Base-by-base conservation (phyloP, 2,797 vertebrate genomes). In the Sebastes hopkinsi region DNA sequence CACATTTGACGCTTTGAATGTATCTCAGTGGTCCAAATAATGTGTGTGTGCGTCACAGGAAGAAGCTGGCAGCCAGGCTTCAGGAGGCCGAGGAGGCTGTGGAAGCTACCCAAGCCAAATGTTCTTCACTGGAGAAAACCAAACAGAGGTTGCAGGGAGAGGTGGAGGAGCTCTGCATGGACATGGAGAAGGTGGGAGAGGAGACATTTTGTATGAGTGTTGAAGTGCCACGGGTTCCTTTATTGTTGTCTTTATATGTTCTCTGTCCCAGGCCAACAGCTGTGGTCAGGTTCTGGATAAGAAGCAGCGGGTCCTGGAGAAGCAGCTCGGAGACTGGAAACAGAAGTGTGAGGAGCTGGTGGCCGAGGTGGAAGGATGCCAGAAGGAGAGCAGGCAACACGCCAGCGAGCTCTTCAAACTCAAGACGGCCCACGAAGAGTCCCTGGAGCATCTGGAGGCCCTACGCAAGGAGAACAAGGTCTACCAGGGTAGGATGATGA, bases 271-370 rank as follows among this genome's bases (percentile, higher is more conserved):
- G 96, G 95, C 95, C 52, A 95, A 88, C 87, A n/a, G 89, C 85
- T 71, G 90, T 70, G 85, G 93, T 38, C 94, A 94, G 84, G 67
- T 88, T 34, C 91, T 97, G 79, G 96, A 97, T 38, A 97, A 97
- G 92, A 96, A 96, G 92, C 96, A 97, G 82, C 90, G 94, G 8
- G 72, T 95, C 78, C 88, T 97, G 82, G 96, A 97, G 87, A 97
- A 96, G 92, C 96, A 97, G 86, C 94, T 96, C 4, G 90, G 85
- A 0, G 96, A 97, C 90, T 96, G 96, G 96, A 94, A 82, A 79
- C 95, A 96, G 88, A 97, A 96, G 89, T 95, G 95, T 6, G 96
- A 97, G 82, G 96, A 97, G 75, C 90, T 97, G 84, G 89, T 96
- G 83, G 76, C 70, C 0, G 96, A 96, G 81, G 93, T 97, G 87